A percentile compares a stretch with the other conserved stretches of the same genome.
Evolutionary conservation across 2,888 invertebrate species (phyloP).

Genomic region (Agriopis marginaria): DNA sequence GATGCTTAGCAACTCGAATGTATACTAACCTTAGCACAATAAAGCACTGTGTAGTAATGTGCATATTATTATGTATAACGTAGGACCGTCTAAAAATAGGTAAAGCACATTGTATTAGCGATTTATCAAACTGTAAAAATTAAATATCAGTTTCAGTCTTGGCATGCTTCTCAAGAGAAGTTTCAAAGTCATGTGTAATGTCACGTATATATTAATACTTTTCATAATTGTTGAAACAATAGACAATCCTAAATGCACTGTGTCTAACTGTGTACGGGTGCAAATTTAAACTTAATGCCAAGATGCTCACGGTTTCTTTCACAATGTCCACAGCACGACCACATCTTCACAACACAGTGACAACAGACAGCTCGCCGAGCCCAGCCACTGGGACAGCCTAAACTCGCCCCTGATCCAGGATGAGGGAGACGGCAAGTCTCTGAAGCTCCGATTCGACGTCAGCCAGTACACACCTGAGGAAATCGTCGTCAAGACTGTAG

Average conservation of each 20-base stretch:
- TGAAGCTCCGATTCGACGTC: slow-evolving; percentile 98
- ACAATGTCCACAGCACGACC: slow-evolving; percentile 85
- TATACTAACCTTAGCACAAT: slow-evolving; percentile 28
- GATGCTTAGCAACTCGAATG: slow-evolving; percentile 9
- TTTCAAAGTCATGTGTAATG: not conserved
- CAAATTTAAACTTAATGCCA: slow-evolving; percentile 12
- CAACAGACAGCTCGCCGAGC: slow-evolving; percentile 86
- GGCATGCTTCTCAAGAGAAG: slow-evolving; percentile 3
- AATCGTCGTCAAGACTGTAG: slow-evolving; percentile 99
- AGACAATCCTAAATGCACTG: slow-evolving; percentile 14
- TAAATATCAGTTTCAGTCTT: slow-evolving; percentile 8
- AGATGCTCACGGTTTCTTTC: slow-evolving; percentile 33
- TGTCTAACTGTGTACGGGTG: slow-evolving; percentile 11
- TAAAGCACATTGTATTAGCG: not conserved
- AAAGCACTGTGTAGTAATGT: slow-evolving; percentile 10
- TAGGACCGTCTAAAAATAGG: slow-evolving; percentile 20
- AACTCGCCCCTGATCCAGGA: slow-evolving; percentile 98
- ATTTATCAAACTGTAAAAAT: not conserved
- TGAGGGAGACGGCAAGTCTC: slow-evolving; percentile 96
- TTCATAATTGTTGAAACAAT: not conserved
- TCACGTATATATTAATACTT: slow-evolving; percentile 1
- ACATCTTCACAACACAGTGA: slow-evolving; percentile 88
- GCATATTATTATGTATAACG: not conserved
- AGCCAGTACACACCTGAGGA: slow-evolving; percentile 99
- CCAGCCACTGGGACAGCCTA: slow-evolving; percentile 93